Base-by-base conservation (phyloP, 2,888 invertebrate species). In the Poecilobothrus nobilitatus region DNA sequence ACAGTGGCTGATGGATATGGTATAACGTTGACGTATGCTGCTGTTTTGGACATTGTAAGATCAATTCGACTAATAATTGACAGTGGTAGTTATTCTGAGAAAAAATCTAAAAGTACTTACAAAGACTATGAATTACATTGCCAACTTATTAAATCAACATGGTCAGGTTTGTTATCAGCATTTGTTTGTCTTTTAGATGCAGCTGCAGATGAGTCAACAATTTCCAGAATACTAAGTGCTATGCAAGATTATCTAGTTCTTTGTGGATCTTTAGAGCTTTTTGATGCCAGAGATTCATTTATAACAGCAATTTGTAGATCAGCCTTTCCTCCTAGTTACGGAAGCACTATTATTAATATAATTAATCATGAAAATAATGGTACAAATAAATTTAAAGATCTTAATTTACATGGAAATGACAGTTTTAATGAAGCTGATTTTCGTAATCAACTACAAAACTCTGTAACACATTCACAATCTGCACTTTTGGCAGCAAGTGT, bases 1-100 rank as follows among this genome's bases (percentile, higher is more conserved):
- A 82, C 87, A 15, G 92, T 98, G 73, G 94, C 94, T n/a, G 97
- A 98, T 73, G 97, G 98, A 1, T 99, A 98, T 82, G 96, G 97
- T 6, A 91, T 99, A 71, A 97, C 97, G 0, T 88, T 98, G 63
- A 95, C 97, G 0, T 97, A 96, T 82, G 92, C 94, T 6, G 94
- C 95, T 79, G 85, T 98, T 64, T 84, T 97, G 78, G 97, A 97
- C 80, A 90, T 95, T 73, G 93, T 97, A 67, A 87, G 94, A 9
- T 95, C 93, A 10, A 88, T 92, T 73, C 89, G 91, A 61, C 86
- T 89, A 75, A 90, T 89, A 33, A 88, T 91, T 71, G 85, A 87
- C 76, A 86, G 88, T 64, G 73, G 75, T 75, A 71, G 21, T 27
- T 20, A 3, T 53, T 53, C 53, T 15, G 53, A 53, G 1, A 18